Conservation (phyloP, 2,888 invertebrate genomes). For the Conomelus anceps region DNA sequence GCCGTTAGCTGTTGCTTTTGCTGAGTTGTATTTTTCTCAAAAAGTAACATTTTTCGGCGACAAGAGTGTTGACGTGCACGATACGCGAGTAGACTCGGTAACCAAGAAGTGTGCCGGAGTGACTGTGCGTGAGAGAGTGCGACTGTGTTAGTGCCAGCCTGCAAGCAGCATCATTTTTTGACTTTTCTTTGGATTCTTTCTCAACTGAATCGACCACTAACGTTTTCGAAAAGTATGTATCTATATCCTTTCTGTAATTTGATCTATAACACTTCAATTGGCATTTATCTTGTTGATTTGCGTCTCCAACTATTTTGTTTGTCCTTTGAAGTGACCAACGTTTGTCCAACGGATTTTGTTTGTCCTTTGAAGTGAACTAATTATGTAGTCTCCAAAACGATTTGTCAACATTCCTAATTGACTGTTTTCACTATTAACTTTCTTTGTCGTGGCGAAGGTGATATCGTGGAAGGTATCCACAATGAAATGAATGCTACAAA, state of each 20-base stretch:
- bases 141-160: background rate
- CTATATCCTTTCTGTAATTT: background rate
- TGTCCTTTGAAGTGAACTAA: no score
- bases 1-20: background rate
- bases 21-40: background rate
- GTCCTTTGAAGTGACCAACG: no score
- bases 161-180: background rate
- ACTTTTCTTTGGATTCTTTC: background rate
- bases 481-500: no score
- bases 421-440: no score
- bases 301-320: no score
- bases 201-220: background rate
- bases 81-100: background rate
- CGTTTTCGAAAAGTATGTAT: background rate
- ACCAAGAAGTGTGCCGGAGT: background rate
- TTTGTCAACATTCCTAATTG: no score
- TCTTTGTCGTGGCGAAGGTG: no score
- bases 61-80: background rate
- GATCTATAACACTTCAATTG: background rate
- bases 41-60: background rate
- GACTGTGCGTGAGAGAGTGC: background rate
- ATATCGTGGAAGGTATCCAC: no score
- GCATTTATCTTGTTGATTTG: no score
- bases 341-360: no score
- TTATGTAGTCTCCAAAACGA: no score